phyloP scores from a whole-genome alignment of 2,888 invertebrate species.

The Chrysomela aeneicollis region DNA sequence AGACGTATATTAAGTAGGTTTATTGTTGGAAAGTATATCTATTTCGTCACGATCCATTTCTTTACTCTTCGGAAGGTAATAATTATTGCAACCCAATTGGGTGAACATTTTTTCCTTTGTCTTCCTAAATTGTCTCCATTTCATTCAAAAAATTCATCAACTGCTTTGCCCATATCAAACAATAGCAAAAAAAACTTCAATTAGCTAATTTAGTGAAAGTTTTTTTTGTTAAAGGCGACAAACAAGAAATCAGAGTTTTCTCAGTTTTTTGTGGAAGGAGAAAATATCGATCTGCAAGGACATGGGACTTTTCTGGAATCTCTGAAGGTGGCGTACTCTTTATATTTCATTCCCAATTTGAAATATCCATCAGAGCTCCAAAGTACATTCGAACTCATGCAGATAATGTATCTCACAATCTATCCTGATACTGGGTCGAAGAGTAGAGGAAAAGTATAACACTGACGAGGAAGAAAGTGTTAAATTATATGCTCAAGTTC shows the following conservation, averaged over 20 bases:
- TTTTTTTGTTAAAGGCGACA: conserved; percentile 1
- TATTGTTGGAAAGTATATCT: too few relatives aligned
- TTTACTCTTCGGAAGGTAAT: too few relatives aligned
- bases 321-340: background rate
- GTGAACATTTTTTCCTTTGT: too few relatives aligned
- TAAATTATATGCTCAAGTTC: background rate
- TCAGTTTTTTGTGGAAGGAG: too few relatives aligned
- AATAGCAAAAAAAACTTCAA: too few relatives aligned
- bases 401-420: background rate
- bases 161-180: too few relatives aligned
- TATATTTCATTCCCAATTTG: background rate
- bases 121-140: too few relatives aligned
- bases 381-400: background rate
- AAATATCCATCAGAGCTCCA: background rate
- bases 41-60: too few relatives aligned
- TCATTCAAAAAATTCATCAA: too few relatives aligned
- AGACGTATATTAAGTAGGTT: too few relatives aligned
- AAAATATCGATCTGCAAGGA: background rate
- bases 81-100: too few relatives aligned
- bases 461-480: background rate
- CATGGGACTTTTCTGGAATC: conserved; percentile 5
- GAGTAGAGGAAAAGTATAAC: background rate
- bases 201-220: too few relatives aligned
- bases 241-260: background rate
- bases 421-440: conserved; percentile 7